Percentiles rank a stretch among this genome's conserved stretches.
phyloP scores from a whole-genome alignment of 2,113 vertebrate species.

The Ceyx cyanopectus region DNA sequence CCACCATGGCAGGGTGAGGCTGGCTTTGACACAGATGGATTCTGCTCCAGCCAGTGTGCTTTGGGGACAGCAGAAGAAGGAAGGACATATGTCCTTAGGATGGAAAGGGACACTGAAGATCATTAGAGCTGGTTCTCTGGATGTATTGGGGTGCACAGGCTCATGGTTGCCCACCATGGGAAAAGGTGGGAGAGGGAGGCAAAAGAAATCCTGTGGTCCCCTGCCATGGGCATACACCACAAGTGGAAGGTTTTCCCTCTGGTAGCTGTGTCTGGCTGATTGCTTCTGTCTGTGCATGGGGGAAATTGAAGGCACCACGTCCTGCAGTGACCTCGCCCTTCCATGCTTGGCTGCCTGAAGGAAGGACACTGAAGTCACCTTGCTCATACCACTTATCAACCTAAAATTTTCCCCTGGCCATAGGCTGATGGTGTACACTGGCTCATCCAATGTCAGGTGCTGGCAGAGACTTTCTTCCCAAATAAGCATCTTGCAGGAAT shows the following conservation, averaged over 20 bases:
- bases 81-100: no score
- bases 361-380: not conserved
- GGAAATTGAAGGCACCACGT: rapidly evolving
- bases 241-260: not conserved
- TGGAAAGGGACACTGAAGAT: not conserved
- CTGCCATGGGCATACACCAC: not conserved
- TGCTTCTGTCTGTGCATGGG: not conserved
- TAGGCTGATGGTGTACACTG: rapidly evolving
- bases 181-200: not conserved
- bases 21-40: not conserved
- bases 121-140: not conserved
- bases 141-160: not conserved
- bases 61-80: not conserved
- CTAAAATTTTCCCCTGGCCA: not conserved
- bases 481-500: rapidly evolving
- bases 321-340: not conserved
- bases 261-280: not conserved
- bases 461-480: not conserved
- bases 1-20: not conserved
- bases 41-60: not conserved
- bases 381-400: not conserved
- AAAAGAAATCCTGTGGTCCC: not conserved
- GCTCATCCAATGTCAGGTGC: not conserved
- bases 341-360: not conserved
- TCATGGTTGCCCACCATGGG: not conserved